A percentile compares a stretch with the other conserved stretches of the same genome.
phyloP scores from a whole-genome alignment of 2,888 invertebrate genomes.

The Lepetodrilus schrolli region DNA sequence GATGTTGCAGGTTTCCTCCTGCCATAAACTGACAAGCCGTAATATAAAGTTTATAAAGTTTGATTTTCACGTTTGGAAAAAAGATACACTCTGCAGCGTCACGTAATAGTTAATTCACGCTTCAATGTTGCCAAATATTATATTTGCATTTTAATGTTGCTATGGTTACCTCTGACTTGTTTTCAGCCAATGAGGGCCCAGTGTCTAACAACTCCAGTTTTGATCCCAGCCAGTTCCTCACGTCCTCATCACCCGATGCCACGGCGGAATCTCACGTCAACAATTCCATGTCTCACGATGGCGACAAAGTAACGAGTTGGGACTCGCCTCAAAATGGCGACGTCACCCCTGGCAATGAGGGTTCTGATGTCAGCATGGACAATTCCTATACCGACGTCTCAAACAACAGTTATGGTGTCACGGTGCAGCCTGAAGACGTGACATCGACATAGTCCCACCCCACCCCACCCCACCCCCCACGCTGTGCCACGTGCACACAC shows the following conservation, averaged over 20 bases:
- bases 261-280: neutral
- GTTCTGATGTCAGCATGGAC: slow-evolving; percentile 26
- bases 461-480: too few species aligned
- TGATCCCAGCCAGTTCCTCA: slow-evolving; percentile 41
- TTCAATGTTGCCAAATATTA: neutral
- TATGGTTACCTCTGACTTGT: neutral
- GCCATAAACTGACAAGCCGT: too few species aligned
- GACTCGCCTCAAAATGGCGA: slow-evolving; percentile 2
- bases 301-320: neutral
- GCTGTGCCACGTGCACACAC: too few species aligned
- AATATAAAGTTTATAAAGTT: too few species aligned
- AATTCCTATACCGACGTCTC: slow-evolving; percentile 17
- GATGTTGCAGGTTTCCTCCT: too few species aligned
- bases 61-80: too few species aligned
- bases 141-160: neutral
- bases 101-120: too few species aligned
- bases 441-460: slow-evolving; percentile 20
- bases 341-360: neutral
- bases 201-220: slow-evolving; percentile 31
- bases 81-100: too few species aligned
- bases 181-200: slow-evolving; percentile 35
- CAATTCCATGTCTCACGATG: neutral
- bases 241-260: slow-evolving; percentile 20
- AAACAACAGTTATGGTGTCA: slow-evolving; percentile 1
- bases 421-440: neutral